A percentile compares a stretch with the other conserved stretches of the same genome.
Conservation (phyloP, 2,797 vertebrate species). For the Bradypodion pumilum region DNA sequence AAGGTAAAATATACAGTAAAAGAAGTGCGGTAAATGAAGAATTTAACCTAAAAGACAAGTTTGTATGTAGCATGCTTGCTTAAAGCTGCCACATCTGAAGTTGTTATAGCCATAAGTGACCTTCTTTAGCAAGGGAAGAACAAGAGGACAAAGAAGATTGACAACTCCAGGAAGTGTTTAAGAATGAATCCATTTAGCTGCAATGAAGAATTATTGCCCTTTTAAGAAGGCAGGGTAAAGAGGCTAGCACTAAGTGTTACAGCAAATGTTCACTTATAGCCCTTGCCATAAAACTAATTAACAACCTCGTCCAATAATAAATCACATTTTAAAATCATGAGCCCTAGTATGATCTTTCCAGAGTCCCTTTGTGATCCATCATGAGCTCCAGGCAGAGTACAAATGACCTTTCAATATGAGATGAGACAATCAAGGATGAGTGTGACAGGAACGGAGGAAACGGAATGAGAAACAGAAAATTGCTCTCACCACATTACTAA, state of each 20-base stretch:
- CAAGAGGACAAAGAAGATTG: background rate
- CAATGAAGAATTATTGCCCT: constrained; percentile 21
- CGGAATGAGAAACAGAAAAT: constrained; percentile 16
- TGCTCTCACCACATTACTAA: constrained; percentile 5
- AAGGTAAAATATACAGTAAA: no score
- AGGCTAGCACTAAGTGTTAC: constrained; percentile 13
- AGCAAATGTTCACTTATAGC: constrained; percentile 21
- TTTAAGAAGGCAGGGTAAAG: constrained; percentile 25
- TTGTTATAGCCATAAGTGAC: no score
- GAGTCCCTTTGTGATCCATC: constrained; percentile 21
- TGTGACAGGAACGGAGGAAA: constrained; percentile 7
- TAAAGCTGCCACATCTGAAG: no score
- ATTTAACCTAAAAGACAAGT: no score
- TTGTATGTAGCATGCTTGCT: no score
- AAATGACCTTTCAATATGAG: constrained; percentile 17
- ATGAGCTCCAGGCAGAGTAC: constrained; percentile 13
- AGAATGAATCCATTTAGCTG: constrained; percentile 11
- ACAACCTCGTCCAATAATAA: constrained; percentile 26
- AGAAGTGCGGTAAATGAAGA: no score
- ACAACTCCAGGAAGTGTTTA: constrained; percentile 12
- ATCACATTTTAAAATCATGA: constrained; percentile 29
- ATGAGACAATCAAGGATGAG: background rate
- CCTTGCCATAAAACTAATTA: constrained; percentile 38
- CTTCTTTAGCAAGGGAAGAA: no score
- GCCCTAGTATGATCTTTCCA: constrained; percentile 3